Percentiles rank a stretch among this genome's conserved stretches.
These are phyloP conservation scores for Ictalurus punctatus DNA, from an alignment of 2,113 vertebrate species.

Conservation along the genomic window DNA sequence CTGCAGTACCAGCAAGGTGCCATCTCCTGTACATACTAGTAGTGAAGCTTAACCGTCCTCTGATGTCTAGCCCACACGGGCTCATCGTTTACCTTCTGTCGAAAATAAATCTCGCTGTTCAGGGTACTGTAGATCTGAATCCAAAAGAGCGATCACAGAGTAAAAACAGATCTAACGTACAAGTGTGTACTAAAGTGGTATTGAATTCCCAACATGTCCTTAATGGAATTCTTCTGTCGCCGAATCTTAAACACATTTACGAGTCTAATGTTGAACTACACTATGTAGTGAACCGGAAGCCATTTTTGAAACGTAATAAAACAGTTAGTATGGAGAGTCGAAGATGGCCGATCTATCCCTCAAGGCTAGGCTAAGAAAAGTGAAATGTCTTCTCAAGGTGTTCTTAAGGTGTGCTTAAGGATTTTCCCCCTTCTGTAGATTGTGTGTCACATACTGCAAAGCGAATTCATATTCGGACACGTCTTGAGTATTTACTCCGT, in stretches of 20 bases:
- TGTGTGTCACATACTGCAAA: too few species aligned
- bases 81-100: not conserved
- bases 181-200: not conserved
- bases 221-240: not conserved
- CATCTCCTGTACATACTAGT: constrained; percentile 80
- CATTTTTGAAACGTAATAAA: not conserved
- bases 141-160: not conserved
- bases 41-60: not conserved
- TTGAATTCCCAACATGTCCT: not conserved
- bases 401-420: too few species aligned
- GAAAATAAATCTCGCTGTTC: not conserved
- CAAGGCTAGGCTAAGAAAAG: not conserved
- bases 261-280: not conserved
- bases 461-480: not conserved
- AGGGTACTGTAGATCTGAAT: not conserved
- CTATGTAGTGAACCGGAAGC: too few species aligned
- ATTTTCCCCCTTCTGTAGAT: not conserved
- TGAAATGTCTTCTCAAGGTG: too few species aligned
- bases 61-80: not conserved
- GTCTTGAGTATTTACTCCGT: too few species aligned
- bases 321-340: not conserved
- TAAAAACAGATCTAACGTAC: not conserved
- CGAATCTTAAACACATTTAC: not conserved
- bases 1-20: constrained; percentile 83
- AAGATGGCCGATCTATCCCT: not conserved